A percentile compares a stretch with the other conserved stretches of the same genome.
Evolutionary conservation across 2,113 vertebrate genomes (phyloP).

Genomic region (Mirounga angustirostris): DNA sequence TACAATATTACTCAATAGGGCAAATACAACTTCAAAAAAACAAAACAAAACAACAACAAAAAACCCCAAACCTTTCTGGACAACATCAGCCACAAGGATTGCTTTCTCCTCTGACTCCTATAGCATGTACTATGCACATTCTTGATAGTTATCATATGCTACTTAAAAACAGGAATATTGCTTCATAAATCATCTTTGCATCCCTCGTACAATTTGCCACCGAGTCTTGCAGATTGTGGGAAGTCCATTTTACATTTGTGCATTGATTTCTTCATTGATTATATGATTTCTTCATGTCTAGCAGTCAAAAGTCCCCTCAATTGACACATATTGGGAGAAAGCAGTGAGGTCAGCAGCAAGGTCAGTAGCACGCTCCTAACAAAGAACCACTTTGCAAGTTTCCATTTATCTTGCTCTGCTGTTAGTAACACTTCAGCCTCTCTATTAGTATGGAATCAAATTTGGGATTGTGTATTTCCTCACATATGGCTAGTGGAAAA

Average conservation of each 20-base stretch:
- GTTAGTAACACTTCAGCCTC: neutral
- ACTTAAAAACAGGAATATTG: neutral
- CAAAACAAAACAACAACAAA: neutral
- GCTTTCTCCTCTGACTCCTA: neutral
- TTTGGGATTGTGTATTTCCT: neutral
- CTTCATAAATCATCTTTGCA: neutral
- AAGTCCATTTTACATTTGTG: neutral
- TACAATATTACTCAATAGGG: neutral
- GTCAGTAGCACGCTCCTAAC: neutral
- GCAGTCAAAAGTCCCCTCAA: neutral
- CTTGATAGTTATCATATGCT: neutral
- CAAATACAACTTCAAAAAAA: neutral
- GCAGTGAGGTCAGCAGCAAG: neutral
- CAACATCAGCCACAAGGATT: neutral
- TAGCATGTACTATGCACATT: neutral
- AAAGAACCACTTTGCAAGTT: neutral
- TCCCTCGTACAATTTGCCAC: neutral
- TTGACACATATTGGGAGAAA: neutral
- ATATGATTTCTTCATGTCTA: slow-evolving; percentile 53
- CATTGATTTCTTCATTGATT: slow-evolving; percentile 51
- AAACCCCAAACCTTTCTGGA: neutral
- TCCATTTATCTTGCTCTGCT: neutral
- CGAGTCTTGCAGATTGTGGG: neutral
- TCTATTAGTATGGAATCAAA: fast-evolving
- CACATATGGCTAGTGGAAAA: neutral